Evolutionary conservation across 35 echinoderm and acorn worm genomes (phyloP), one percentile per base, ranked within the genome.

Genomic region (Nesometra sesokonis): DNA sequence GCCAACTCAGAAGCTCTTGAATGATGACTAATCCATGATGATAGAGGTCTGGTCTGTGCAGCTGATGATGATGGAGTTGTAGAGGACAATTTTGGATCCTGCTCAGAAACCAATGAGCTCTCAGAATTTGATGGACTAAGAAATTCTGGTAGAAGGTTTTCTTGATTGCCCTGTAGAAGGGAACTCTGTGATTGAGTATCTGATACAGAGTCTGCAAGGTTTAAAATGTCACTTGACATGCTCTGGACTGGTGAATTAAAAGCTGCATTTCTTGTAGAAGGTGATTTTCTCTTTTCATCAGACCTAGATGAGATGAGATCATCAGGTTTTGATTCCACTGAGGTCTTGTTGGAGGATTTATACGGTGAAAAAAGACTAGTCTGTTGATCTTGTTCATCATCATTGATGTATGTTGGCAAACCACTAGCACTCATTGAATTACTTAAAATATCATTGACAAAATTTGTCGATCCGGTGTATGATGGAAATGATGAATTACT

Each of bases 341-440:
- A 35, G 82, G 90, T 40, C 35, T 76, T 76, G 52, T 37, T 82
- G 31, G 83, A 82, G 33, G 85, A 82, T 29, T 78, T 38, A 31
- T 81, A 87, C 17, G 90, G 78, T 43, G 76, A 67, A 30, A 47
- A 52, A 4, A 84, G 77, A 78, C 34, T 78, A 0, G 32, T 82
- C 32, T 82, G 80, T 35, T 81, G 79, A 27, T 84, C 88, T 17
- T 81, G 32, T 29, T 85, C 82, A 31, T 90, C 88, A 47, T 93
- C 91, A 81, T 93, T 87, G 15, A 93, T 93, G 86, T 93, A 93
- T 17, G 91, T 93, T 5, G 91, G 91, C 11, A 93, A 84, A 40
- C 91, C 91, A 85, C 91, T 93, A 0, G 88, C 91, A 81, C 91
- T 93, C 91, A 93, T 93, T 80, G 91, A 93, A 76, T 78, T 93